phyloP scores from a whole-genome alignment of 2,888 invertebrate genomes.

The Aporophyla lueneburgensis region DNA sequence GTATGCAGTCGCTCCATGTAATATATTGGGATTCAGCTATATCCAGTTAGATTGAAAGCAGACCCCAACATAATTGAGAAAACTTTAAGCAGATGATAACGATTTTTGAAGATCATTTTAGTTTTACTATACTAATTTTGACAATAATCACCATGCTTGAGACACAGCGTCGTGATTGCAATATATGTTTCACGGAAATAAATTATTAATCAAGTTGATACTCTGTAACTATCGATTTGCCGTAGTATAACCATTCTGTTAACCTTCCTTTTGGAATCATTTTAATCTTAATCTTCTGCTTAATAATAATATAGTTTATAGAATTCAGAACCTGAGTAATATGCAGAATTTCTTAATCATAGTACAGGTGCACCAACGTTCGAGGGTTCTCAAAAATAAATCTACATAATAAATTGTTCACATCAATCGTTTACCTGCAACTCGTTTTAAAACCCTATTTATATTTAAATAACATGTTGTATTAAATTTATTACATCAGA shows the following conservation, averaged over 20 bases:
- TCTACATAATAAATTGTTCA: conserved; percentile 26
- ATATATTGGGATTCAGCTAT: too few relatives aligned
- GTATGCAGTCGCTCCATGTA: too few relatives aligned
- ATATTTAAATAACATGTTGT: conserved; percentile 36
- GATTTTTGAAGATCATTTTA: too few relatives aligned
- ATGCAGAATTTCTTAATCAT: not conserved
- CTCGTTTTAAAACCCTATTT: conserved; percentile 16
- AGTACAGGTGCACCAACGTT: conserved; percentile 10
- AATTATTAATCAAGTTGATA: too few relatives aligned
- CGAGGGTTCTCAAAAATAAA: conserved; percentile 10
- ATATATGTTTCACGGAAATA: too few relatives aligned
- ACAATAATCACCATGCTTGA: too few relatives aligned
- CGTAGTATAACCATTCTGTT: not conserved
- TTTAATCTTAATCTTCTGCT: not conserved
- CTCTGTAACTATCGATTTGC: too few relatives aligned
- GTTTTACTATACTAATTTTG: too few relatives aligned
- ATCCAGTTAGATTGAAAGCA: too few relatives aligned
- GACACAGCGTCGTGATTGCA: too few relatives aligned
- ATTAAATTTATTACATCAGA: not conserved
- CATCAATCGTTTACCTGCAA: conserved; percentile 22
- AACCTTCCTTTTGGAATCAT: not conserved
- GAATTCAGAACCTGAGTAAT: not conserved
- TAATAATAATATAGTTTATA: not conserved
- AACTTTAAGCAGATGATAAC: too few relatives aligned
- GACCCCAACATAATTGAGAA: too few relatives aligned